phyloP scores from a whole-genome alignment of 2,888 invertebrate genomes.

The Tethea ocularis region DNA sequence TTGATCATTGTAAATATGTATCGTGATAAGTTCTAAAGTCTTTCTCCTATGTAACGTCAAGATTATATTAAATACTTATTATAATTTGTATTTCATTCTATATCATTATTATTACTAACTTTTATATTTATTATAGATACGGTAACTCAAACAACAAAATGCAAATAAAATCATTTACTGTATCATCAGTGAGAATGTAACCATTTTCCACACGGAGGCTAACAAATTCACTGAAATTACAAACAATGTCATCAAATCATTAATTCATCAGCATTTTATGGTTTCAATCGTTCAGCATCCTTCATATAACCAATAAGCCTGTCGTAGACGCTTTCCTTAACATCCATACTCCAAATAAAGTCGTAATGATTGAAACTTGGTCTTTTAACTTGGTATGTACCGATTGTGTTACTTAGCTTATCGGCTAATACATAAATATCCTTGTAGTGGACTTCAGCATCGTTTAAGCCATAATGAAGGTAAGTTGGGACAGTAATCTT shows the following conservation, averaged over 20 bases:
- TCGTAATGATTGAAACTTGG: conserved; percentile 51
- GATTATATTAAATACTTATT: neutral
- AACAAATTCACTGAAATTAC: neutral
- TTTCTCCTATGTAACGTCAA: neutral
- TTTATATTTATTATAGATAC: neutral
- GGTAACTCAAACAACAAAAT: neutral
- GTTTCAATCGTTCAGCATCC: conserved; percentile 36
- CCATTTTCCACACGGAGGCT: neutral
- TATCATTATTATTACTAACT: too few species aligned
- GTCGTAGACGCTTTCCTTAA: conserved; percentile 38
- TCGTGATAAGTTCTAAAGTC: neutral
- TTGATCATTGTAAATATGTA: conserved; percentile 4
- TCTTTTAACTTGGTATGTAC: conserved; percentile 27
- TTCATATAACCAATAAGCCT: conserved; percentile 36
- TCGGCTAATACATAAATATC: conserved; percentile 41
- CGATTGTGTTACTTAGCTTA: conserved; percentile 37
- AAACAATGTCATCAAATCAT: neutral
- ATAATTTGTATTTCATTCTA: neutral
- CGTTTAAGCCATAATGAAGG: conserved; percentile 47
- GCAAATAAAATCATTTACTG: neutral
- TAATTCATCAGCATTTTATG: neutral
- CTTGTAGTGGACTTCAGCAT: conserved; percentile 36
- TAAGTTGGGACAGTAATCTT: conserved; percentile 43
- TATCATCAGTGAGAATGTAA: neutral
- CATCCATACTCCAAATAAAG: conserved; percentile 54